Evolutionary conservation across 2,888 invertebrate species (phyloP), one percentile per base, ranked within the genome.

Genomic region (Rhodophaea formosa): DNA sequence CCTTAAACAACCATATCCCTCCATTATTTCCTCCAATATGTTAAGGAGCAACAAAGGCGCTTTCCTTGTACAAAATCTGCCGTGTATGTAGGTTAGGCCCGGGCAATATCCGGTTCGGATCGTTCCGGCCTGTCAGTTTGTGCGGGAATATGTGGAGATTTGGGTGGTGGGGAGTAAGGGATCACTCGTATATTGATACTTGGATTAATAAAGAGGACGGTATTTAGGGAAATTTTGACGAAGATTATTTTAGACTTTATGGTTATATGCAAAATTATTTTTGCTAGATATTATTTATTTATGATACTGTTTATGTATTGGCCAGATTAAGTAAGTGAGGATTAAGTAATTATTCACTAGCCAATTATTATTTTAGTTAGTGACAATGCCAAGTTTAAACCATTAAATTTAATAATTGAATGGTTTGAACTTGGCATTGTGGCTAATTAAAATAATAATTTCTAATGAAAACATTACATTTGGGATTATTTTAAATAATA

Each of bases 31-130:
- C 42, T 17, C 23, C 39, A 53, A 54, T 44, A 29, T 49, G 54
- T 56, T 51, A 51, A 51, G 17, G 17, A 14, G 32, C 17, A 51
- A 51, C 51, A 51, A 49, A 49, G 47, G 56, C 49, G 17, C 45
- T 56, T 49, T 43, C 49, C 35, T 51, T 49, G 39, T 56, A 49
- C 42, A 56, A 56, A n/a, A n/a, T n/a, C n/a, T 47, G 23, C 54
- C 42, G 45, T 15, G 17, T 62, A 51, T 57, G 32, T 54, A 58
- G 23, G 57, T 60, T 51, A 68, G 67, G 71, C 73, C 69, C 60
- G 65, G 61, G 74, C 71, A 76, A 78, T 78, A 77, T 76, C 76
- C 74, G 72, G 62, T 67, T 65, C 59, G 68, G 69, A 69, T 71
- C 69, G 68, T 57, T 59, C 58, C 61, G 57, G 63, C 60, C 71